Conservation (phyloP, 2,113 vertebrate species). For the Nycticorax nycticorax region DNA sequence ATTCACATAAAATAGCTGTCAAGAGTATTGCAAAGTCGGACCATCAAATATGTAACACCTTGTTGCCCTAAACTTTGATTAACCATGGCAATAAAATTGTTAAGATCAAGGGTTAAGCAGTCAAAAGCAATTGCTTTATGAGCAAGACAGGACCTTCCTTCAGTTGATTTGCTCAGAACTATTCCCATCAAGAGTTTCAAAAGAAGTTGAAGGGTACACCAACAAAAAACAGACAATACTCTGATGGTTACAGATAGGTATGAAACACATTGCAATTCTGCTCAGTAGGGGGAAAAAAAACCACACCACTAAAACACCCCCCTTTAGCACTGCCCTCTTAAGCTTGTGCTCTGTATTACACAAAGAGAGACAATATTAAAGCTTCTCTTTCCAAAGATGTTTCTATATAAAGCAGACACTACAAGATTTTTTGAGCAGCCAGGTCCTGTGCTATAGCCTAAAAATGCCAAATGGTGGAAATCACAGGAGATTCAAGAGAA, state of each 20-base stretch:
- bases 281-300: not conserved
- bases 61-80: not conserved
- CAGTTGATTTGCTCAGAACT: not conserved
- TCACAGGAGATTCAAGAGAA: not conserved
- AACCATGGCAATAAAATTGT: not conserved
- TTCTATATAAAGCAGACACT: not conserved
- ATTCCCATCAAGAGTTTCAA: not conserved
- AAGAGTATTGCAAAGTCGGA: not conserved
- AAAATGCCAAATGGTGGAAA: not conserved
- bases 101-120: not conserved
- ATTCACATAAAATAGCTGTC: not conserved
- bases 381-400: not conserved
- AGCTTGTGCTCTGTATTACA: not conserved
- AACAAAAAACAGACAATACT: not conserved
- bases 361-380: not conserved
- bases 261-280: not conserved
- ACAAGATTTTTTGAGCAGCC: not conserved
- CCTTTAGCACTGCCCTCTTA: not conserved
- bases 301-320: not conserved
- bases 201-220: not conserved
- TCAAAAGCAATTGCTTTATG: not conserved
- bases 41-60: not conserved
- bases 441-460: not conserved
- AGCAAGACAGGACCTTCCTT: not conserved
- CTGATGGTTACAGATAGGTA: not conserved